Evolutionary conservation across 64 coral and sea anemone genomes (phyloP), one percentile per base, ranked within the genome.

Genomic region (Pocillopora verrucosa): DNA sequence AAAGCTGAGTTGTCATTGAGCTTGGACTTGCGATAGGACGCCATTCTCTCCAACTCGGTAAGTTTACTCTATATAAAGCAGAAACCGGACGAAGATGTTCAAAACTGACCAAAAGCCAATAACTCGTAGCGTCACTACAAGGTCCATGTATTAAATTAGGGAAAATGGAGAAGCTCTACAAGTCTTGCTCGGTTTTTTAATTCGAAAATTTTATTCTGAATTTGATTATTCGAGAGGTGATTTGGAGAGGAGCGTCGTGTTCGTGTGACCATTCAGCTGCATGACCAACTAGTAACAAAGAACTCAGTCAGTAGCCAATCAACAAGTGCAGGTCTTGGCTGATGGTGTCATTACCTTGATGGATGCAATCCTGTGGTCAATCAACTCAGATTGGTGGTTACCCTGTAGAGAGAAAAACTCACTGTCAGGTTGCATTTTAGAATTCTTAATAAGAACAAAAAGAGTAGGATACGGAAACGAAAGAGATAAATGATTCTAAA

Each of bases 1-100:
- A 99, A 99, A 5, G 97, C 93, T n/a, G 97, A 99, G 88, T 99
- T 99, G 65, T 99, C 97, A 51, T 88, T 93, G 58, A 99, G 88
- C 59, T 99, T 99, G 16, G 94, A 88, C 58, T 99, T 99, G 11
- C 97, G 93, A 65, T 99, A 99, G 56, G 88, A 87, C 22, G 97
- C 94, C 93, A 99, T 92, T 2, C 97, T 91, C 59, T 95, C 94
- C 58, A 99, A 76, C 79, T 99, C 97, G 0, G 70, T 72, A 26
- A 99, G 90, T 79, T 99, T 99, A 78, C 87, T 99, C 93, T 94
- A 41, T 9, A 78, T n/a, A 25, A 65, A n/a, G 65, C 56, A 65
- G 36, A 34, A 73, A 75, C 24, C 1, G 17, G 25, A 65, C 16
- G 76, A 64, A 75, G 59, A 9, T 58, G 36, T 37, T 22, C 34